Conservation (phyloP, 2,113 vertebrate genomes). For the Protobothrops flavoviridis region DNA sequence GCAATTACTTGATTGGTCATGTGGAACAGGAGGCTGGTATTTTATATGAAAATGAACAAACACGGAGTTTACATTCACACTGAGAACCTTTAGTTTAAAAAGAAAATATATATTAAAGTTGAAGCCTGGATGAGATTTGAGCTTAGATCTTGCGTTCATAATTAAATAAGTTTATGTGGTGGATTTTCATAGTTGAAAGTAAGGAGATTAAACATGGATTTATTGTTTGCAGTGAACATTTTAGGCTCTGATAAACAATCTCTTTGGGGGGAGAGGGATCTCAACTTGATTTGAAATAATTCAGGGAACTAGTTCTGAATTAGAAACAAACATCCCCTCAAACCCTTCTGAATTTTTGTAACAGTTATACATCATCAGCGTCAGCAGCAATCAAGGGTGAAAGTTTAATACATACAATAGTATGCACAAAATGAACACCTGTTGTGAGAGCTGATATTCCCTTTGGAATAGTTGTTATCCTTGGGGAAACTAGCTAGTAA, state of each 20-base stretch:
- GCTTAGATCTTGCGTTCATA: not conserved
- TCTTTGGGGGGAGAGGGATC: not conserved
- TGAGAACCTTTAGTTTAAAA: not conserved
- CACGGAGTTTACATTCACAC: not conserved
- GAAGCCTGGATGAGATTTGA: not conserved
- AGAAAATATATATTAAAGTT: not conserved
- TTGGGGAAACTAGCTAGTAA: not conserved
- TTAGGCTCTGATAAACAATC: not conserved
- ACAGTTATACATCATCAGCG: not conserved
- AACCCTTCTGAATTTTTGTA: not conserved
- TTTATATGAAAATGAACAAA: not conserved
- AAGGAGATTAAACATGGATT: not conserved
- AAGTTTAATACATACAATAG: not conserved
- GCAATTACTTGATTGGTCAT: not conserved
- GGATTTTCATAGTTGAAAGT: not conserved
- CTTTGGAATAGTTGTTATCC: not conserved
- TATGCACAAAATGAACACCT: not conserved
- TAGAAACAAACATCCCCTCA: not conserved
- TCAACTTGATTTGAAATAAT: not conserved
- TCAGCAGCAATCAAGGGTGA: not conserved
- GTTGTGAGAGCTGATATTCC: not conserved
- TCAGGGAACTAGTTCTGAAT: not conserved
- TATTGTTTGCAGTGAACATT: not conserved
- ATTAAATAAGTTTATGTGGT: not conserved
- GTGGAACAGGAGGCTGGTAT: not conserved